A percentile compares a stretch with the other conserved stretches of the same genome.
These are phyloP conservation scores for Rhadinocentrus ornatus DNA, from an alignment of 2,797 vertebrate genomes.

Conservation along the genomic window DNA sequence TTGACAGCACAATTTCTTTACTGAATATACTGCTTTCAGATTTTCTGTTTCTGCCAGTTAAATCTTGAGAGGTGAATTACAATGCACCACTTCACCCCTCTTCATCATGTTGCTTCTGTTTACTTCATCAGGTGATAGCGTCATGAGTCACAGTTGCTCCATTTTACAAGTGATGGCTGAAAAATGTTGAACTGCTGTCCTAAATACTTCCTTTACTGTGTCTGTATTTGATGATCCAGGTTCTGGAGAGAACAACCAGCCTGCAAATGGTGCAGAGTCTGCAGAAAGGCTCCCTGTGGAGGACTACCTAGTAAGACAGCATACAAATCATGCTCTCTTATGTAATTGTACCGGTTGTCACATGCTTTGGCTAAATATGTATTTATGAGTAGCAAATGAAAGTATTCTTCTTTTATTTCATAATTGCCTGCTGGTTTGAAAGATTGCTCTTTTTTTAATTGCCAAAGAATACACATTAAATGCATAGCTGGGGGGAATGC, in stretches of 20 bases:
- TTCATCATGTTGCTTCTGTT: not conserved
- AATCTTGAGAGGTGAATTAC: not conserved
- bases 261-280: constrained; percentile 38
- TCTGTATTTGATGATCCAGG: constrained; percentile 46
- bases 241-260: constrained; percentile 35
- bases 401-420: constrained; percentile 1
- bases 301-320: constrained; percentile 57
- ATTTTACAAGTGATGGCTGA: constrained; percentile 2
- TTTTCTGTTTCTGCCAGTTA: not conserved
- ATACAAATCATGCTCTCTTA: constrained; percentile 8
- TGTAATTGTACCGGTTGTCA: constrained; percentile 12
- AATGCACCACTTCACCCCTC: not conserved
- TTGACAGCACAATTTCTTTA: too few species aligned
- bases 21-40: not conserved
- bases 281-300: constrained; percentile 41
- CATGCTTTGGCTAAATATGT: constrained; percentile 2
- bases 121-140: not conserved
- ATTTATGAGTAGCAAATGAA: not conserved
- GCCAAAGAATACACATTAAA: not conserved
- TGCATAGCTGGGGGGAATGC: not conserved
- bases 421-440: constrained; percentile 7
- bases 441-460: not conserved
- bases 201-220: constrained; percentile 31
- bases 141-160: constrained; percentile 1
- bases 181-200: constrained; percentile 11